Base-by-base conservation (phyloP, 2,113 vertebrate species). In the Ariopsis seemanni region DNA sequence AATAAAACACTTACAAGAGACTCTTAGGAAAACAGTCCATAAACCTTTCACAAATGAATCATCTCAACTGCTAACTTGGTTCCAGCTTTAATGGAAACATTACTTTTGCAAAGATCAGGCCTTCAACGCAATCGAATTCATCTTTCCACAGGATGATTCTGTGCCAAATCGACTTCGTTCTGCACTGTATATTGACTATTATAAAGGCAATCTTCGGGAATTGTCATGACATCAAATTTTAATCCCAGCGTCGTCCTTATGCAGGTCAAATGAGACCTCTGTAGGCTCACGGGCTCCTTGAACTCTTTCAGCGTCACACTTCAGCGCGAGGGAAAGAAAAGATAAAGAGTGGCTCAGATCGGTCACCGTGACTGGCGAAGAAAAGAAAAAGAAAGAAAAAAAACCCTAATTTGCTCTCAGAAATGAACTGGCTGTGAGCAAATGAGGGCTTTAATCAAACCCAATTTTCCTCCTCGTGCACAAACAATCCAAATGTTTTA, bases 401-500 rank as follows among this genome's bases (percentile, higher is more conserved):
- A 30, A 74, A 83, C 67, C 60, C 82, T 30, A 12, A 50, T 83
- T 63, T 83, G 22, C 42, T 52, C 48, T 52, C 75, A 65, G 58
- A 85, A 72, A 75, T 53, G 58, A 82, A 69, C 27, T 84, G 58
- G 78, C 30, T 86, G 34, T 83, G 48, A 78, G 48, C 53, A 78
- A 87, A 85, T 60, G 85, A 87, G 77, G 30, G 86, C 27, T 34
- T 89, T 91, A 90, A 93, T 92, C 90, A 92, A 90, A 89, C 88
- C 90, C 71, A 91, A 86, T 92, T 92, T 92, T 91, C 82, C 71
- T 27, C 84, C 90, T 93, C 90, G 94, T 94, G 89, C 89, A 92
- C 94, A 93, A 93, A 94, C 91, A 94, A 92, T 92, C 88, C 90
- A 84, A 75, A 85, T 88, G 90, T 89, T 83, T 90, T 57, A 71